Conservation (phyloP, 2,888 invertebrate genomes). For the Epirrhoe alternata region DNA sequence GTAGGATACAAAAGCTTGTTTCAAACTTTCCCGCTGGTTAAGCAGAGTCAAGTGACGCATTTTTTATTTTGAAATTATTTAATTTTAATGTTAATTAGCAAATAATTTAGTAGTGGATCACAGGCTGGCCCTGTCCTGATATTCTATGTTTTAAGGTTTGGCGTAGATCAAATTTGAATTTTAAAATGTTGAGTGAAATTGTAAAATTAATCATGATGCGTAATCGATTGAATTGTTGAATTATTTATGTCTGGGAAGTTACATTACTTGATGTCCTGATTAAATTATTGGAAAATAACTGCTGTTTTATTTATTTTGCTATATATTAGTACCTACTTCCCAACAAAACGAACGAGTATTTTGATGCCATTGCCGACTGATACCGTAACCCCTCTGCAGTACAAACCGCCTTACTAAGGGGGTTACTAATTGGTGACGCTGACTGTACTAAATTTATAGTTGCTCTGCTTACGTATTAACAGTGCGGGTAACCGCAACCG, state of each 20-base stretch:
- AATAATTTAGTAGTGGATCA: constrained; percentile 56
- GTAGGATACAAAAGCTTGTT: no score
- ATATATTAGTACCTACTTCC: no score
- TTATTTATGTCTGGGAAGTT: constrained; percentile 82
- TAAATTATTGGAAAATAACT: constrained; percentile 75
- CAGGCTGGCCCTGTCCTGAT: constrained; percentile 80
- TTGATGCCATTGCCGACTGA: no score
- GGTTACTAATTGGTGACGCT: no score
- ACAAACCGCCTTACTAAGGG: no score
- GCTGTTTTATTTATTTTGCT: constrained; percentile 44
- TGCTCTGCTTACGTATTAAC: no score
- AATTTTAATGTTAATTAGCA: constrained; percentile 37
- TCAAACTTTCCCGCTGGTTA: neutral
- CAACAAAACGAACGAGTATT: no score
- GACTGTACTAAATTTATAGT: no score
- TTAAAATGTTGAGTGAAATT: constrained; percentile 52
- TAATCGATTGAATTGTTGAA: constrained; percentile 81
- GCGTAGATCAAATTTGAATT: constrained; percentile 43
- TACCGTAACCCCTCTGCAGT: no score
- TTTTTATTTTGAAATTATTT: constrained; percentile 26
- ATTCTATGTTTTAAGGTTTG: constrained; percentile 54
- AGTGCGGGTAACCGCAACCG: no score
- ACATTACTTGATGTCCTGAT: constrained; percentile 82
- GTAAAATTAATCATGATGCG: constrained; percentile 51
- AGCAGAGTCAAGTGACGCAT: constrained; percentile 12